These are phyloP conservation scores for roundworm (Caenorhabditis elegans) DNA, from an alignment of 1,140 invertebrate genomes.

Conservation along the genomic window DNA sequence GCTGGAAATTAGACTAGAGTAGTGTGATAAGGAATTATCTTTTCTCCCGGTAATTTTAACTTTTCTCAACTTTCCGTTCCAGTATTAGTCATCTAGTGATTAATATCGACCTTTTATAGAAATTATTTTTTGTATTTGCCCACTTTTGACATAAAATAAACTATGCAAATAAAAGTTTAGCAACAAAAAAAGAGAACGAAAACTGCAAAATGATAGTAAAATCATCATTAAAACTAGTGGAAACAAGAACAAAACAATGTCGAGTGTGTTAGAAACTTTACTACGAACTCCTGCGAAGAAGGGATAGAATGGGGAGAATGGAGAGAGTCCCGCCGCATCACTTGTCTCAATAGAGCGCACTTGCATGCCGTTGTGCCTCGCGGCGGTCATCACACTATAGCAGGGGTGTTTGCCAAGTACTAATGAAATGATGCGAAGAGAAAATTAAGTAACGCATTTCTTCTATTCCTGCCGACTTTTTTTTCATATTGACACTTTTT, in stretches of 20 bases:
- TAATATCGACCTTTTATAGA: too few species aligned
- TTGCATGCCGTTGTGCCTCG: too few species aligned
- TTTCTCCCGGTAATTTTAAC: too few species aligned
- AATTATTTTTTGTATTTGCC: too few species aligned
- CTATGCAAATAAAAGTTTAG: background rate
- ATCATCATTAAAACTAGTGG: background rate
- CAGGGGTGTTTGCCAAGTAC: background rate
- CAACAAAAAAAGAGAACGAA: background rate
- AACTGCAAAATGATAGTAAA: background rate
- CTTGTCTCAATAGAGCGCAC: background rate
- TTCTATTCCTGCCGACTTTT: too few species aligned
- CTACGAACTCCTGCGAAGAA: background rate
- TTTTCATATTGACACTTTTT: too few species aligned
- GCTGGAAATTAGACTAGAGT: too few species aligned
- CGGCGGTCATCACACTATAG: too few species aligned
- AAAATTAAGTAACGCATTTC: too few species aligned
- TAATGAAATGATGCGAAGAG: slow-evolving; percentile 15
- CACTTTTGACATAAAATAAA: background rate
- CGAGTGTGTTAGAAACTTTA: slow-evolving; percentile 3
- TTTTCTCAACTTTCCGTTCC: too few species aligned
- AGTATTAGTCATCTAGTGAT: background rate
- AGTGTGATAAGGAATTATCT: too few species aligned
- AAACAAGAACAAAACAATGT: slow-evolving; percentile 14
- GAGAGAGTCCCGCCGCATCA: background rate
- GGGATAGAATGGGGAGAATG: background rate